Base-by-base conservation (phyloP, 2,113 vertebrate species). In the Megaceryle torquata region DNA sequence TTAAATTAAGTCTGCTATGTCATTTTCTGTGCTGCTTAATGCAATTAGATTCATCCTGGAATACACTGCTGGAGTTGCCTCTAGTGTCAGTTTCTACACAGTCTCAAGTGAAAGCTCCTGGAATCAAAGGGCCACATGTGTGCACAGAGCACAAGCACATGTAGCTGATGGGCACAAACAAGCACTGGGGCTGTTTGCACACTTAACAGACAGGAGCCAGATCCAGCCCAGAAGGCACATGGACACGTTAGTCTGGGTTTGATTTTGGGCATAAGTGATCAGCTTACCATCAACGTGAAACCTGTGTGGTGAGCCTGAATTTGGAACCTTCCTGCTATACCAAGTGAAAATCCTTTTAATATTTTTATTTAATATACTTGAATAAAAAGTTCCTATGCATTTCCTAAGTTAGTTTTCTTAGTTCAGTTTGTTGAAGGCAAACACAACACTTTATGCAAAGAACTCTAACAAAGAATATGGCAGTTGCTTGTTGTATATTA, bases 81-180 rank as follows among this genome's bases (percentile, higher is more conserved):
- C 65, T 43, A 15, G 24, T 33, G 39, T 43, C 51, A 65, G 39
- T 37, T 71, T 70, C 74, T 71, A 12, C 22, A 1, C 2, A 4
- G 39, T 59, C 53, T 74, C 28, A 61, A 83, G 67, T 48, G 60
- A 68, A 77, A 74, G 41, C 43, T 33, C 9, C n/a, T 28, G 72
- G 59, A 86, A 70, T 22, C n/a, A 22, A 70, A 84, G 65, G 37
- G 65, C 43, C 77, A 50, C 41, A 13, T 5, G 22, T 39, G 53
- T 60, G 46, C 25, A 11, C 33, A 33, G 15, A 44, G 57, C 51
- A 3, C 9, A 15, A n/a, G 17, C 18, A 57, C 0, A 0, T 31
- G 26, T 28, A 8, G 2, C 64, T 59, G 28, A 46, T 2, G 3
- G 48, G 26, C 13, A 72, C 39, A 35, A 46, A 67, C 44, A 46